Percentiles rank a stretch among this genome's conserved stretches.
These are phyloP conservation scores for Cardinalis cardinalis DNA, from an alignment of 2,113 vertebrate genomes.

Conservation along the genomic window DNA sequence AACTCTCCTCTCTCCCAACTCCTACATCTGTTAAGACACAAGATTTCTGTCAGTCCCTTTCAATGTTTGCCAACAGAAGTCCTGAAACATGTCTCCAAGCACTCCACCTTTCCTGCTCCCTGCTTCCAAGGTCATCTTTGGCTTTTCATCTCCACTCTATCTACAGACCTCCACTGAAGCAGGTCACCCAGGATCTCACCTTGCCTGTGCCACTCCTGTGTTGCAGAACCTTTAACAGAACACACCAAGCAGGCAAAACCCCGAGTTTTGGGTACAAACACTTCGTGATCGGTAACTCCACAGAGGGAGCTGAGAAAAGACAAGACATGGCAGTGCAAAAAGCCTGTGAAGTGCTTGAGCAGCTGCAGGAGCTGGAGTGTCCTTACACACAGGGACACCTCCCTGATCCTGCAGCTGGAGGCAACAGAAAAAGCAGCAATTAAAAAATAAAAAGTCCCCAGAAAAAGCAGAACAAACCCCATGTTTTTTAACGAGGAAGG, in stretches of 20 bases:
- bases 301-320: neutral
- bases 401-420: neutral
- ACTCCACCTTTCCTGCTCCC: no score
- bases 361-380: neutral
- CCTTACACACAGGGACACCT: neutral
- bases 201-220: neutral
- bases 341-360: neutral
- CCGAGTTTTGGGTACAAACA: neutral
- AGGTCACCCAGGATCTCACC: neutral
- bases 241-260: neutral
- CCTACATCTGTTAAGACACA: neutral
- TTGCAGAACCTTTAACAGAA: neutral
- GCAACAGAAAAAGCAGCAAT: neutral
- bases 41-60: neutral
- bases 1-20: neutral
- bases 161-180: neutral
- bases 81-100: neutral
- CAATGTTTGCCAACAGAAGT: neutral
- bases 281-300: neutral
- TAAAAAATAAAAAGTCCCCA: neutral
- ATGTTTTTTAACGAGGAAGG: conserved; percentile 34
- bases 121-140: neutral
- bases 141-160: neutral
- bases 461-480: neutral
- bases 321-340: neutral